Evolutionary conservation across 2,888 invertebrate genomes (phyloP).

Genomic region (Synanthedon vespiformis): DNA sequence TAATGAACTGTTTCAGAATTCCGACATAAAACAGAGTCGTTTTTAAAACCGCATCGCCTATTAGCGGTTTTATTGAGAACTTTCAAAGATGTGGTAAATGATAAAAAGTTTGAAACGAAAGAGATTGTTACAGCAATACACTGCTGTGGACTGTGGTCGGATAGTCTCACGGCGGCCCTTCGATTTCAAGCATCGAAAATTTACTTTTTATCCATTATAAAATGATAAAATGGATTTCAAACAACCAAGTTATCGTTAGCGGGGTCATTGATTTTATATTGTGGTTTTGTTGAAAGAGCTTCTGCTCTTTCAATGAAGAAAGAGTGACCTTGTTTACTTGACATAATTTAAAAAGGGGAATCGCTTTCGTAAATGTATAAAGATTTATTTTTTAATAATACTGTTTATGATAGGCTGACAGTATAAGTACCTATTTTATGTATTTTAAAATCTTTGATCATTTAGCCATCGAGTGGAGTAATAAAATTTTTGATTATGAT

Average conservation of each 20-base stretch:
- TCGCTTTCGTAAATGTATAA: too few species aligned
- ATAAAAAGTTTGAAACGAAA: conserved; percentile 45
- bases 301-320: background rate
- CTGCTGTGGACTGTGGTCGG: conserved; percentile 22
- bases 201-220: conserved; percentile 11
- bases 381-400: too few species aligned
- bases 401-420: too few species aligned
- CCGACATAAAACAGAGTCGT: conserved; percentile 20
- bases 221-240: conserved; percentile 7
- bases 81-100: conserved; percentile 37
- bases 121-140: conserved; percentile 8
- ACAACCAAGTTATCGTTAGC: conserved; percentile 6
- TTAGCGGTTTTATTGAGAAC: conserved; percentile 46
- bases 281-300: conserved; percentile 5
- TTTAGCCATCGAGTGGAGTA: too few species aligned
- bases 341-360: too few species aligned
- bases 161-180: conserved; percentile 8
- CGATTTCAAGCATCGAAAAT: conserved; percentile 9
- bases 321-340: too few species aligned
- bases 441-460: too few species aligned
- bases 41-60: conserved; percentile 45
- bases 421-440: too few species aligned
- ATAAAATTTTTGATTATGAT: too few species aligned
- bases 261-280: conserved; percentile 7
- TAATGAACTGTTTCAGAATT: background rate